Base-by-base conservation (phyloP, 2,888 invertebrate genomes). In the Suillia variegata region DNA sequence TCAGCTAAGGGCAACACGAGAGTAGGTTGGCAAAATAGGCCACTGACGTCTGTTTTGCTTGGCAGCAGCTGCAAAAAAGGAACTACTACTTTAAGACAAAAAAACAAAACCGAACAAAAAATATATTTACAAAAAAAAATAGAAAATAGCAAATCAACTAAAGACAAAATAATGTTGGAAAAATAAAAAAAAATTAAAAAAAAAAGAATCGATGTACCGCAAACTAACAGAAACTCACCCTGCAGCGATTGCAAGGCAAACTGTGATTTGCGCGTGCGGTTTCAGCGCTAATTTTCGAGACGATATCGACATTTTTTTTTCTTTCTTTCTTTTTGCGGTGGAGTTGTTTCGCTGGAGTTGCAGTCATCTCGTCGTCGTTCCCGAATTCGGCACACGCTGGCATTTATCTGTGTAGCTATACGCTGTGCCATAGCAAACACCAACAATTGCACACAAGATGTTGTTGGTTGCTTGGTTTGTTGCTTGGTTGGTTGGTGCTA, bases 11-110 rank as follows among this genome's bases (percentile, higher is more conserved):
- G 67, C 65, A 63, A 63, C 58, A 55, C 58, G 52, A 51, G 58
- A 66, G 64, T 62, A 64, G 61, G 62, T 67, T 62, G 64, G 59
- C 63, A 62, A 66, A 66, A 62, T 66, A 66, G 66, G 64, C 67
- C 66, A 66, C 59, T 60, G 62, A 64, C 55, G 54, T 24, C 31
- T 42, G 58, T 12, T 31, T n/a, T n/a, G n/a, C n/a, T n/a, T 31
- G n/a, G n/a, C n/a, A 31, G 31, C 49, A 33, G 49, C 54, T 15
- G 18, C 24, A 54, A 54, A n/a, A 51, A 48, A 18, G 6, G 12
- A 31, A 31, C 33, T 58, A 34, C 48, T 17, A 49, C 47, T 1
- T 47, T 12, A 15, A n/a, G n/a, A n/a, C n/a, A n/a, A n/a, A n/a
- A n/a, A n/a, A n/a, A n/a, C n/a, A n/a, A n/a, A n/a, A n/a, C n/a